Base-by-base conservation (phyloP, 2,888 invertebrate genomes). In the Meliscaeva auricollis region DNA sequence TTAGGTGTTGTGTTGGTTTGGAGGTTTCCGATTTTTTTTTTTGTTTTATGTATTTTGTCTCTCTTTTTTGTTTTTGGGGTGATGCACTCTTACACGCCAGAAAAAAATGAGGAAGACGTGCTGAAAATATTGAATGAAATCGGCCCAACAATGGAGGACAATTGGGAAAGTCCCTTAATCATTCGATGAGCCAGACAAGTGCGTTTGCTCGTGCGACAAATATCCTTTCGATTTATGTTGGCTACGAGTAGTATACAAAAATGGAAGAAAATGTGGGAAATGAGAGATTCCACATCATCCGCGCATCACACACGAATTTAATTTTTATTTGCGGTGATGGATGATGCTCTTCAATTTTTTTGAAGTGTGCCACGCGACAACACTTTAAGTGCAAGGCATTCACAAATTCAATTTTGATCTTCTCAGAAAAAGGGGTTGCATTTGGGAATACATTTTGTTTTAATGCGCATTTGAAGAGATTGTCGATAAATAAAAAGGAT, bases 121-220 rank as follows among this genome's bases (percentile, higher is more conserved):
- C 66, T 9, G 13, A 66, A 84, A 84, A 84, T 84, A 79, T 79
- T 70, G 64, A 84, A 84, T 70, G 9, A 75, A 75, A 68, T 69
- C 68, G 73, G 1, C 41, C 9, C n/a, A 26, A n/a, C n/a, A 38
- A 60, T 20, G 9, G 38, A 13, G 38, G 41, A n/a, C 41, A 50
- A 50, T 50, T 50, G 56, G 48, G 15, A 41, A 17, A 35, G 44
- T 46, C 74, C 69, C 70, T 75, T 84, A 70, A 84, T 84, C 74
- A 75, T 66, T 79, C 69, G 74, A 50, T 79, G 83, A 79, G 64
- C 74, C 83, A 84, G 79, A 84, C 83, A 84, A 84, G 83, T 84
- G 83, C 83, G 83, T 84, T 79, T 75, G 79, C 41, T 83, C 83
- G 79, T 79, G 74, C 83, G 83, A 84, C 79, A 84, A 79, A 84